Evolutionary conservation across 2,113 vertebrate genomes (phyloP).

Genomic region (Pollimyrus isidori): DNA sequence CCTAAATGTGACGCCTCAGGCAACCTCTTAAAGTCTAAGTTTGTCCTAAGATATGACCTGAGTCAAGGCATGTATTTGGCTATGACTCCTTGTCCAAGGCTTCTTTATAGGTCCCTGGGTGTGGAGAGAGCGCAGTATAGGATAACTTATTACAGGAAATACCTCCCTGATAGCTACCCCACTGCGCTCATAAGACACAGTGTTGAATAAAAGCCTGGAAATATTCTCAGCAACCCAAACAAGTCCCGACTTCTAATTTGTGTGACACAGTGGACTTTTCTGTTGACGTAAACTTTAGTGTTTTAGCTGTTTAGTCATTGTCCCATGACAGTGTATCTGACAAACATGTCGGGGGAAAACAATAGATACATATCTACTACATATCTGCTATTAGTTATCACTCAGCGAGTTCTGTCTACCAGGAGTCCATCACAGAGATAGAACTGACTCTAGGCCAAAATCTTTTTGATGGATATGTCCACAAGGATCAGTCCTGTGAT

Average conservation of each 20-base stretch:
- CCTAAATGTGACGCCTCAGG: neutral
- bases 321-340: neutral
- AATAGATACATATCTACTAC: neutral
- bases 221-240: conserved; percentile 11
- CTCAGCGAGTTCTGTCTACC: neutral
- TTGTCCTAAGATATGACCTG: neutral
- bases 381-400: neutral
- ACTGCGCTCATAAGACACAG: conserved; percentile 13
- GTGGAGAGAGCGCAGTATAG: conserved; percentile 20
- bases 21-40: neutral
- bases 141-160: conserved; percentile 19
- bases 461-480: neutral
- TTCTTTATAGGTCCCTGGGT: conserved; percentile 42
- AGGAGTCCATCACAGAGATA: neutral
- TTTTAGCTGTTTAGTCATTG: neutral
- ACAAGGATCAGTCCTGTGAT: neutral
- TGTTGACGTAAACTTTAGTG: neutral
- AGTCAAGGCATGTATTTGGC: conserved; percentile 17
- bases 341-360: neutral
- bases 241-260: conserved; percentile 6
- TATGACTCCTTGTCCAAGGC: conserved; percentile 30
- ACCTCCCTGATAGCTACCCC: conserved; percentile 14
- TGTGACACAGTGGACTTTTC: conserved; percentile 9
- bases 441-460: neutral
- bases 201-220: conserved; percentile 14